Evolutionary conservation across 53 echinoderm and acorn worm species (phyloP).

Genomic region (Paelopatides confundens): DNA sequence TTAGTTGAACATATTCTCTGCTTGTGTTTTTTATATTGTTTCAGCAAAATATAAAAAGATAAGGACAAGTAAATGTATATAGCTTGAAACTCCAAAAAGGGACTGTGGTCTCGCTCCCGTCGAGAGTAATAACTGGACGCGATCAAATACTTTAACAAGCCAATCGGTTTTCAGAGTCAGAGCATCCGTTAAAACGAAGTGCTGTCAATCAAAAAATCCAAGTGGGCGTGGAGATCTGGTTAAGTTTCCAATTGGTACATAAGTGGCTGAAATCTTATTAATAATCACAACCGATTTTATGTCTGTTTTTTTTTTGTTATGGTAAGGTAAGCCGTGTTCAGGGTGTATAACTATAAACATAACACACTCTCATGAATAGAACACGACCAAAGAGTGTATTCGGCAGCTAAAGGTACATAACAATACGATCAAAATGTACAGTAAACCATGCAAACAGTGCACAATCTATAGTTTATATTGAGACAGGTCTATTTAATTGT

Average conservation of each 20-base stretch:
- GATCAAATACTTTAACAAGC: conserved; percentile 36
- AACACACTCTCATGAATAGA: no score
- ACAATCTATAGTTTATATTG: no score
- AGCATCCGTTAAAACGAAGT: not conserved
- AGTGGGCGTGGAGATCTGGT: conserved; percentile 47
- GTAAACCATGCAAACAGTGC: no score
- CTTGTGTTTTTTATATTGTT: not conserved
- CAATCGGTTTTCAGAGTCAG: not conserved
- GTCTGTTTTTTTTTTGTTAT: conserved; percentile 41
- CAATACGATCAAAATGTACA: no score
- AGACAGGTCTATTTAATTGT: not conserved
- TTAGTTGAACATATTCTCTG: not conserved
- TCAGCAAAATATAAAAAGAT: not conserved
- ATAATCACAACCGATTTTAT: conserved; percentile 36
- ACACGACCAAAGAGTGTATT: no score
- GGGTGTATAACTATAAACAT: conserved; percentile 27
- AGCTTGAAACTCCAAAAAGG: not conserved
- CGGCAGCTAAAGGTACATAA: no score
- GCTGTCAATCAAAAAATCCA: conserved; percentile 14
- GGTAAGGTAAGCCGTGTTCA: conserved; percentile 35
- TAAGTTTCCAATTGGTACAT: conserved; percentile 44
- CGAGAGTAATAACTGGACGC: conserved; percentile 40
- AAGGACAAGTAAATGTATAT: not conserved
- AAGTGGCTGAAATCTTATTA: conserved; percentile 52
- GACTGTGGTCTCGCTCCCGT: conserved; percentile 44